Evolutionary conservation across 2,113 vertebrate genomes (phyloP).

Genomic region (Melanerpes aurifrons): DNA sequence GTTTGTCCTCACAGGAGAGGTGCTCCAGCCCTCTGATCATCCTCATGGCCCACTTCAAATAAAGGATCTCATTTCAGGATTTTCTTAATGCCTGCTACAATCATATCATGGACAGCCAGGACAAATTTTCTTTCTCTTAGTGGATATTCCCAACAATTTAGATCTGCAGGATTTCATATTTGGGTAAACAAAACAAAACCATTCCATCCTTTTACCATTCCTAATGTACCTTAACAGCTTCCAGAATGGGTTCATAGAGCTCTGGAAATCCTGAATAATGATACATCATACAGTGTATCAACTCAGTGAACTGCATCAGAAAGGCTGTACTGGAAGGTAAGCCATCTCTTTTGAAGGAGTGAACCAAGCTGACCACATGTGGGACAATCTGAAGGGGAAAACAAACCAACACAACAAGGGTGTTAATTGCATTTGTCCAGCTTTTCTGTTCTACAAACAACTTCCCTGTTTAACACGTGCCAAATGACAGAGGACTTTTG

Average conservation of each 20-base stretch:
- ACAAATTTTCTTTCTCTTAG: neutral
- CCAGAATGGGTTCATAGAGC: conserved; percentile 94
- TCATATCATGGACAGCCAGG: neutral
- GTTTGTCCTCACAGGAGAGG: too few relatives aligned
- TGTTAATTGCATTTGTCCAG: neutral
- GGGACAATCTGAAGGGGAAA: conserved; percentile 86
- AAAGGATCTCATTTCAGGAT: neutral
- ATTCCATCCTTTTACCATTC: neutral
- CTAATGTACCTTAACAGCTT: conserved; percentile 89
- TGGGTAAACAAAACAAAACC: neutral
- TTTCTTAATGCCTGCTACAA: neutral
- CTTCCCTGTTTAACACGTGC: neutral
- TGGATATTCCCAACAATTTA: neutral
- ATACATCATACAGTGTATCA: conserved; percentile 99
- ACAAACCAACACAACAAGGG: neutral
- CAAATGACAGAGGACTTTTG: neutral
- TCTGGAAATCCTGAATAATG: conserved; percentile 99
- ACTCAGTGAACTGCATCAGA: conserved; percentile 88
- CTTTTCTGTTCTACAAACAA: neutral
- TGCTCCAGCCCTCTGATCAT: too few relatives aligned
- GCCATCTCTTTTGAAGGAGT: conserved; percentile 87
- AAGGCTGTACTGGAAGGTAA: conserved; percentile 89
- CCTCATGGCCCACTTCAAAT: neutral
- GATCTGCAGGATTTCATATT: neutral
- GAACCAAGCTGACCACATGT: conserved; percentile 87